Evolutionary conservation across 1,140 invertebrate species (phyloP), one percentile per base, ranked within the genome.

Genomic region (Formica selysi): DNA sequence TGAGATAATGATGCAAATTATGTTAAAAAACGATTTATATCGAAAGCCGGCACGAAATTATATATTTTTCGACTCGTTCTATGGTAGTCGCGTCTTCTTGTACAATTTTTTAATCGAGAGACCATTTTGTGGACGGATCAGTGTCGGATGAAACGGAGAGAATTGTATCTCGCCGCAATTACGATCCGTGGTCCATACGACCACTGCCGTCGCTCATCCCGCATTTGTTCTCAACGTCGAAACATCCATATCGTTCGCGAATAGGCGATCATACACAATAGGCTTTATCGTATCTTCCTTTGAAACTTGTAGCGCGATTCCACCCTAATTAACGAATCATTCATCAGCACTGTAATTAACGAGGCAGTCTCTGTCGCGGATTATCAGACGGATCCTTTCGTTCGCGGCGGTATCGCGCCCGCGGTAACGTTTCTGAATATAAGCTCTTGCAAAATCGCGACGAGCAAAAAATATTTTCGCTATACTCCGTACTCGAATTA

Each of bases 241-340:
- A 87, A 91, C 89, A 90, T 90, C 73, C 88, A 89, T 89, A 89
- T 90, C 86, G 86, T 61, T 89, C 88, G 84, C 88, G 88, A 91
- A 91, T 83, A 91, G 92, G 87, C 91, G 91, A 94, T 94, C 90
- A 92, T 92, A 91, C 91, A 93, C 92, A 92, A 92, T 92, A 86
- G 89, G 86, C 92, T 94, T 93, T 93, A 94, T 93, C 91, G 91
- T 92, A 86, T 87, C 89, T 90, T 93, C 86, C 92, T 93, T 94
- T 93, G 89, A 94, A 94, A 92, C 87, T 87, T 76, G 74, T 87
- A 89, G 91, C 88, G 73, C 90, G 91, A 93, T 93, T 90, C 91
- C 89, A 93, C 90, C 91, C 93, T 95, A 95, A 95, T 95, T 95
- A 94, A 94, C 93, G 91, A 94, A 93, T 94, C 93, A 94, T 93